phyloP scores from a whole-genome alignment of 2,888 invertebrate species.

The Chorisops tibialis region DNA sequence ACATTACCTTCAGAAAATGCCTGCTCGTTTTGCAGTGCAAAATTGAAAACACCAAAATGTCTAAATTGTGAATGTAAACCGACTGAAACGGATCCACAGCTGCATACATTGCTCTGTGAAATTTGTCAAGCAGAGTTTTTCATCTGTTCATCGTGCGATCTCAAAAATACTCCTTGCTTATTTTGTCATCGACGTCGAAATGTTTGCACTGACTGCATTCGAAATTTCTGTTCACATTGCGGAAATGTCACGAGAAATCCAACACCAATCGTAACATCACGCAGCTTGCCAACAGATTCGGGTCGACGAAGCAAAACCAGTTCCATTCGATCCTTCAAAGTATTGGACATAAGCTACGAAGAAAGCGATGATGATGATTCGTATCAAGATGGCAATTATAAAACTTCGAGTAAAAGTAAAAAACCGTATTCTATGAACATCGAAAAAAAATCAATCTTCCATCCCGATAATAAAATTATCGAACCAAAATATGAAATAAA shows the following conservation, averaged over 20 bases:
- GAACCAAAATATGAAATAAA: constrained; percentile 72
- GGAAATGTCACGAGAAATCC: constrained; percentile 35
- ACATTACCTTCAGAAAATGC: constrained; percentile 34
- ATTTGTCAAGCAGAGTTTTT: constrained; percentile 46
- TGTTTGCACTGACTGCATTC: constrained; percentile 45
- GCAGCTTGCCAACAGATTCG: constrained; percentile 4
- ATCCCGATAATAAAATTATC: constrained; percentile 38
- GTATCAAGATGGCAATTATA: too few species aligned
- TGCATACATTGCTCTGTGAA: constrained; percentile 39
- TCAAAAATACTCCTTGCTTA: constrained; percentile 42
- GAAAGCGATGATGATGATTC: not conserved
- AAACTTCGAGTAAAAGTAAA: too few species aligned
- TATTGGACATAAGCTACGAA: constrained; percentile 10
- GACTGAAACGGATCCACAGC: constrained; percentile 30
- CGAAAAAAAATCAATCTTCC: constrained; percentile 44
- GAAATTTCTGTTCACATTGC: constrained; percentile 45
- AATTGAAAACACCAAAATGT: constrained; percentile 45
- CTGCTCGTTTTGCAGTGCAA: constrained; percentile 46
- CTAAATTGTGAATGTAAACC: constrained; percentile 44
- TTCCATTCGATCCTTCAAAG: constrained; percentile 11
- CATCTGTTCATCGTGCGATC: constrained; percentile 42
- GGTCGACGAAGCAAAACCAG: not conserved
- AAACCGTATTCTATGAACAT: constrained; percentile 37
- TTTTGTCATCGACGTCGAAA: constrained; percentile 46
- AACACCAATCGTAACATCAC: not conserved